phyloP scores from a whole-genome alignment of 2,113 vertebrate genomes.

The Tetrax tetrax region DNA sequence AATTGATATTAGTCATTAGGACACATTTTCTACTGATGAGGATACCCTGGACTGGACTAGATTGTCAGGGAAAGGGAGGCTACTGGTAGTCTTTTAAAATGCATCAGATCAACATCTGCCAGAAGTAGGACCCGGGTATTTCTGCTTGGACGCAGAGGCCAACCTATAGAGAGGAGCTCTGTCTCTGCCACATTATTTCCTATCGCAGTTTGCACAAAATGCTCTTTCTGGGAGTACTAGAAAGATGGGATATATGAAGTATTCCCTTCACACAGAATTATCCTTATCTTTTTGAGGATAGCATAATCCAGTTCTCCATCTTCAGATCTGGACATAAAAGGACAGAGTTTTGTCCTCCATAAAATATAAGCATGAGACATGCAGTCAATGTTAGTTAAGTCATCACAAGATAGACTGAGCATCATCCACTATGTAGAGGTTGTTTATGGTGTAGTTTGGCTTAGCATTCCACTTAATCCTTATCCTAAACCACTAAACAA shows the following conservation, averaged over 20 bases:
- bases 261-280: background rate
- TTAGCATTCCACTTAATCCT: background rate
- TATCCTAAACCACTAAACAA: background rate
- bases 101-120: background rate
- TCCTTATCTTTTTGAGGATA: background rate
- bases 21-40: background rate
- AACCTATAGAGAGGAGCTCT: background rate
- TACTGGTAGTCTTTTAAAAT: background rate
- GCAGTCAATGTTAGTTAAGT: background rate
- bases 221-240: background rate
- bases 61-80: background rate
- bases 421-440: background rate
- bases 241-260: background rate
- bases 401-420: background rate
- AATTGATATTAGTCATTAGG: background rate
- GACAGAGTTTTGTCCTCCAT: background rate
- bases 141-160: background rate
- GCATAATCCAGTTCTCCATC: background rate
- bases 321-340: background rate
- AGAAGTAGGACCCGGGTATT: background rate
- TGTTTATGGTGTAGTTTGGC: background rate
- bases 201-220: background rate
- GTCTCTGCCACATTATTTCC: background rate
- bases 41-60: background rate
- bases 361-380: background rate